Evolutionary conservation across 2,113 vertebrate genomes (phyloP).

Genomic region (Corythornis cristatus): DNA sequence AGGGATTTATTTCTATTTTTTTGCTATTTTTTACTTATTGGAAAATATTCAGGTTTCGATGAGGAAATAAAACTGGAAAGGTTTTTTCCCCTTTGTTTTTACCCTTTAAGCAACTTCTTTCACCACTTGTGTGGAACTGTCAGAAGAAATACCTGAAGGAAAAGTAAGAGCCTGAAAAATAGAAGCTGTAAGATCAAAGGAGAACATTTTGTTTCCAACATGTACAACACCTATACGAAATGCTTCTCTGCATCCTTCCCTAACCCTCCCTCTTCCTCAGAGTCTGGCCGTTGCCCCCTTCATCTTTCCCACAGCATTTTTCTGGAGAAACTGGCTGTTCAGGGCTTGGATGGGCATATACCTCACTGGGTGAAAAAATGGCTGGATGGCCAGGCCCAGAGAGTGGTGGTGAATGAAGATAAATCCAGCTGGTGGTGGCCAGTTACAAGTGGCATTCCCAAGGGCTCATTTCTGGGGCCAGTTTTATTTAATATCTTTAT

Average conservation of each 20-base stretch:
- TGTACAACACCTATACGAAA: rapidly evolving
- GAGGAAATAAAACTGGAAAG: neutral
- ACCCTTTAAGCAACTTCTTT: neutral
- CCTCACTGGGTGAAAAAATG: neutral
- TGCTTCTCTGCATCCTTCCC: neutral
- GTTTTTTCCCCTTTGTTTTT: neutral
- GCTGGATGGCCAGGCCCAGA: neutral
- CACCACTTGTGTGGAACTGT: neutral
- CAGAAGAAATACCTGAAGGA: neutral
- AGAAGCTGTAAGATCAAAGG: neutral
- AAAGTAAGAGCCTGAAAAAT: neutral
- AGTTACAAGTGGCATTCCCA: neutral
- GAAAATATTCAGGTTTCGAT: neutral
- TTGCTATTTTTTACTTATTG: neutral
- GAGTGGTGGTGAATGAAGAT: no score
- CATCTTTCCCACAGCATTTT: neutral
- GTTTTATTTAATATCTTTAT: neutral
- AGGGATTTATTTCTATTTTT: slow-evolving; percentile 4
- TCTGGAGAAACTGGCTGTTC: neutral
- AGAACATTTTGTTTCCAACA: neutral
- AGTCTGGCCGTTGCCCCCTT: neutral
- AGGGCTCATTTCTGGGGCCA: neutral
- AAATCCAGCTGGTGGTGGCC: no score
- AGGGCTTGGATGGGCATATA: neutral
- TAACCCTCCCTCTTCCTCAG: neutral